Conservation (phyloP, 1,140 invertebrate species). For the Oncopodura yosiiana region DNA sequence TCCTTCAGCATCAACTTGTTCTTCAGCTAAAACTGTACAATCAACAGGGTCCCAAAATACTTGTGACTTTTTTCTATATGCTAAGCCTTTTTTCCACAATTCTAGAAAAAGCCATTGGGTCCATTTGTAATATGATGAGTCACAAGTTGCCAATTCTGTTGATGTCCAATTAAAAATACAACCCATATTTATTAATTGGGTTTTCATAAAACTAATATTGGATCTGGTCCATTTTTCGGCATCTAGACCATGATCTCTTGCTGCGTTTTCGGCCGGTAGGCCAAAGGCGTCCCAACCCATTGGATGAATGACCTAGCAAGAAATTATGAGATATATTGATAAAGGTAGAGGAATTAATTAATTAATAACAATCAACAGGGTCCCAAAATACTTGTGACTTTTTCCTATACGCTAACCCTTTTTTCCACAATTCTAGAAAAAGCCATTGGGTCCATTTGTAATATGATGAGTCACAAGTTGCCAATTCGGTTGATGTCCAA, state of each 20-base stretch:
- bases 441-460: constrained; percentile 92
- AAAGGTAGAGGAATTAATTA: background rate
- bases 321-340: background rate
- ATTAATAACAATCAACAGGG: constrained; percentile 61
- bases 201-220: constrained; percentile 85
- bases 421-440: constrained; percentile 79
- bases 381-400: constrained; percentile 95
- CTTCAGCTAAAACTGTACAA: constrained; percentile 92
- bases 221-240: constrained; percentile 75
- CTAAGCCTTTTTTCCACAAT: constrained; percentile 70
- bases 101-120: constrained; percentile 92
- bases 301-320: constrained; percentile 67
- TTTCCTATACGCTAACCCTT: constrained; percentile 74
- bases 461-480: constrained; percentile 64
- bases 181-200: constrained; percentile 69
- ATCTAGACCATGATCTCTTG: constrained; percentile 66
- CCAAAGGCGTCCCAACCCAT: constrained; percentile 99
- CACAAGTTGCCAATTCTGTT: constrained; percentile 68
- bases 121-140: constrained; percentile 76
- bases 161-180: constrained; percentile 94
- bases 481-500: constrained; percentile 77
- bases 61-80: constrained; percentile 75
- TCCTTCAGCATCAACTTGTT: constrained; percentile 89
- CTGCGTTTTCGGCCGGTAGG: constrained; percentile 97
- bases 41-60: constrained; percentile 99